phyloP scores from a whole-genome alignment of 1,140 invertebrate species.

The Armadillidium nasatum region DNA sequence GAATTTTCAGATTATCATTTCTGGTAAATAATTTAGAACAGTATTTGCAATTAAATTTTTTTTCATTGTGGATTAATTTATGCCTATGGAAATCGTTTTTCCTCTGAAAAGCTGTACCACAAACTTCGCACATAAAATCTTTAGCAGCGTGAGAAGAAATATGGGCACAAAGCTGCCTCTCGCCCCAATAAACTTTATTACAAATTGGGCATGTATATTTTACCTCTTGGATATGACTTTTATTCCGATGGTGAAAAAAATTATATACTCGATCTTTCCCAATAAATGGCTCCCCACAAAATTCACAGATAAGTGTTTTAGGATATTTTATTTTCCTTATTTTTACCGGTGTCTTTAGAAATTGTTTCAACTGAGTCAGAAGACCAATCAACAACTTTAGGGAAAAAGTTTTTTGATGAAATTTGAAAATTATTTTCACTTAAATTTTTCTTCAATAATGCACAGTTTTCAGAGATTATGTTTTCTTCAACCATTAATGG shows the following conservation, averaged over 20 bases:
- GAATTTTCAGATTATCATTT: not conserved
- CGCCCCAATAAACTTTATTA: not conserved
- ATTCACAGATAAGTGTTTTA: not conserved
- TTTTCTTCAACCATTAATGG: not conserved
- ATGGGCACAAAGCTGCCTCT: not conserved
- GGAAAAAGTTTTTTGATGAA: not conserved
- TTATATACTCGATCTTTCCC: not conserved
- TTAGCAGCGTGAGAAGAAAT: not conserved
- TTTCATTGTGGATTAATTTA: not conserved
- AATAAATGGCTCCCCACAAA: not conserved
- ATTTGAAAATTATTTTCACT: not conserved
- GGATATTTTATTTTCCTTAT: not conserved
- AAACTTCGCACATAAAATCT: slow-evolving; percentile 1
- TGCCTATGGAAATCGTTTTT: not conserved
- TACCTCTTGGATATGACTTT: not conserved
- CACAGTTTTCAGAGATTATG: not conserved
- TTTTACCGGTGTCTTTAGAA: not conserved
- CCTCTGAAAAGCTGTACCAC: not conserved
- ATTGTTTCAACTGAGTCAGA: not conserved
- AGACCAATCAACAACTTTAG: slow-evolving; percentile 10
- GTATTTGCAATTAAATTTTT: not conserved
- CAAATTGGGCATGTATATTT: not conserved
- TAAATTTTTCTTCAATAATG: not conserved
- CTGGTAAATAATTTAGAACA: not conserved
- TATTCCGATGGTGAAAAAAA: not conserved